phyloP scores from a whole-genome alignment of 2,888 invertebrate species.

The Pammene aurita region DNA sequence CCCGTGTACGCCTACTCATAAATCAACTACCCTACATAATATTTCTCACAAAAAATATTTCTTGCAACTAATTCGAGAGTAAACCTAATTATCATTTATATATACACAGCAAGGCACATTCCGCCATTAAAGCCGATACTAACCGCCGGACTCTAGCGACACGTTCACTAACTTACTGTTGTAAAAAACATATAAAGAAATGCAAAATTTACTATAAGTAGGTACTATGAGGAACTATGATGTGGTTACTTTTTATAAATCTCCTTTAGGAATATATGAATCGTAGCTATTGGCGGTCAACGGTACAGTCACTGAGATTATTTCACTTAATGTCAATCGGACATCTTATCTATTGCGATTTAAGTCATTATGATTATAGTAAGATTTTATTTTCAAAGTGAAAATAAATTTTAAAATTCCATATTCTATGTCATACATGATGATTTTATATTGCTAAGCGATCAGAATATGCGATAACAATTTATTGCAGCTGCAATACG shows the following conservation, averaged over 20 bases:
- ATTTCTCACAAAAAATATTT: conserved; percentile 81
- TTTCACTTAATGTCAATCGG: conserved; percentile 50
- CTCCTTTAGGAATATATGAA: conserved; percentile 62
- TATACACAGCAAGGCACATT: conserved; percentile 84
- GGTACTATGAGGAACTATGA: conserved; percentile 83
- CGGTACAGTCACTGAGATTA: conserved; percentile 68
- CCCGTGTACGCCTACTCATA: conserved; percentile 72
- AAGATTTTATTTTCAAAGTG: conserved; percentile 54
- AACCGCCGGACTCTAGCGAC: conserved; percentile 58
- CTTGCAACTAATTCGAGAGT: conserved; percentile 83
- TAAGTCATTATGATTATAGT: conserved; percentile 46
- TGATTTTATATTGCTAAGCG: conserved; percentile 33
- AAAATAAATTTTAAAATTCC: conserved; percentile 56
- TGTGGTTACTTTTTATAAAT: conserved; percentile 72
- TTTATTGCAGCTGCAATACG: conserved; percentile 42
- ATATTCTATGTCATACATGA: conserved; percentile 50
- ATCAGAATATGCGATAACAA: conserved; percentile 24
- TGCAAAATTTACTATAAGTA: conserved; percentile 82
- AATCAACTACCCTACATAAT: conserved; percentile 78
- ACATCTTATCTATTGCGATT: conserved; percentile 43
- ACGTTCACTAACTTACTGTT: conserved; percentile 76
- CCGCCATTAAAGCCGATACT: conserved; percentile 79
- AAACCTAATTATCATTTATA: conserved; percentile 77
- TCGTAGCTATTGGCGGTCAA: conserved; percentile 76
- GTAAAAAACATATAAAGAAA: conserved; percentile 75